These are phyloP conservation scores for Salticus scenicus DNA, from an alignment of 2,888 invertebrate genomes.

Conservation along the genomic window DNA sequence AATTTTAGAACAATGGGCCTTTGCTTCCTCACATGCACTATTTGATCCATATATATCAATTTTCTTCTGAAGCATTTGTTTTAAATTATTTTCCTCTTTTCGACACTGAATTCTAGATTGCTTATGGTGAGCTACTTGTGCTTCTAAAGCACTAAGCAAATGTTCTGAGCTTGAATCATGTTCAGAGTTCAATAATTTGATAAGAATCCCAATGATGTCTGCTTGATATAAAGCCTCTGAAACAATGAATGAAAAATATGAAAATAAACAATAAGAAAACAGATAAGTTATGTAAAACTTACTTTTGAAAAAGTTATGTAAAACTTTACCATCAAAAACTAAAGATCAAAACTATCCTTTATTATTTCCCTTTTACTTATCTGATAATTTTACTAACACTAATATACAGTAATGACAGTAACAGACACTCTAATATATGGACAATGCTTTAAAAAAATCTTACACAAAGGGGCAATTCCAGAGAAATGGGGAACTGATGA, in stretches of 20 bases:
- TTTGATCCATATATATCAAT: conserved; percentile 76
- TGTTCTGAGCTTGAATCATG: conserved; percentile 78
- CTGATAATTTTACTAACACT: too few relatives aligned
- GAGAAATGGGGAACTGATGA: neutral
- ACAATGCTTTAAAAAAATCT: too few relatives aligned
- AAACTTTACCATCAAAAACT: neutral
- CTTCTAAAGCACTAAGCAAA: conserved; percentile 77
- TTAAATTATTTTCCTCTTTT: conserved; percentile 77
- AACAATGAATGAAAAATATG: conserved; percentile 62
- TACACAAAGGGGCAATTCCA: neutral
- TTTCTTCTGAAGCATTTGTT: conserved; percentile 76
- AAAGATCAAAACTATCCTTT: too few relatives aligned
- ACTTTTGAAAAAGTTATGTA: neutral
- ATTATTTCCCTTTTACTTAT: too few relatives aligned
- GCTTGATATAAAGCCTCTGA: conserved; percentile 75
- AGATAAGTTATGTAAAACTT: neutral
- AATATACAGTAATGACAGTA: too few relatives aligned
- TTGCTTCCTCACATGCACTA: conserved; percentile 76
- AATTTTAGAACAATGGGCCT: conserved; percentile 73
- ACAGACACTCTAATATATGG: neutral
- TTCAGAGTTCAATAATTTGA: conserved; percentile 74
- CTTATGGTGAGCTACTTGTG: conserved; percentile 77
- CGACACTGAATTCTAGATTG: conserved; percentile 77
- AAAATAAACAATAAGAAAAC: neutral
- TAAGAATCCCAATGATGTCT: conserved; percentile 76